phyloP scores from a whole-genome alignment of 1,140 invertebrate genomes.

The Hesperophylax magnus region DNA sequence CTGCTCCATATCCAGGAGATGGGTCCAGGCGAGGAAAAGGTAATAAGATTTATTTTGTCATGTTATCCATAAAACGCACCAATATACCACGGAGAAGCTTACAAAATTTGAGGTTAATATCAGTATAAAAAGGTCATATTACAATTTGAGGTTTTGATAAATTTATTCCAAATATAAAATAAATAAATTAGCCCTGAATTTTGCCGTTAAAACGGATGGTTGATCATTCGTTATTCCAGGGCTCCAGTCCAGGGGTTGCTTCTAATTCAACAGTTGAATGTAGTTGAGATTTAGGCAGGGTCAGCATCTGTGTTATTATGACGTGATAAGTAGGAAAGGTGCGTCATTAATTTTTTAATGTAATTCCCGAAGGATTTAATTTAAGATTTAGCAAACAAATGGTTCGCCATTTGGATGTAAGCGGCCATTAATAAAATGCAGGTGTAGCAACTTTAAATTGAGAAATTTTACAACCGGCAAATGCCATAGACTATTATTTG shows the following conservation, averaged over 20 bases:
- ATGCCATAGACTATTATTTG: conserved; percentile 6
- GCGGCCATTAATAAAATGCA: conserved; percentile 27
- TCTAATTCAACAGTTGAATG: background rate
- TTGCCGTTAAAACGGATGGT: no score
- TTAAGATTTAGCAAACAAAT: background rate
- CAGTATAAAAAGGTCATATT: no score
- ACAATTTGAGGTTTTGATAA: no score
- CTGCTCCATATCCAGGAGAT: conserved; percentile 45
- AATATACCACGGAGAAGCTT: no score
- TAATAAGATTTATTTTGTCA: no score
- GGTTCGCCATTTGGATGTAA: background rate
- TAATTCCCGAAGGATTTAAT: background rate
- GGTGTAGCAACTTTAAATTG: conserved; percentile 38
- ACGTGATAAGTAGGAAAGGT: background rate
- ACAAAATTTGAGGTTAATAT: no score
- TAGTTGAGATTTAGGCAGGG: background rate
- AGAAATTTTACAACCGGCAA: conserved; percentile 13
- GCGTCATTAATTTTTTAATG: background rate
- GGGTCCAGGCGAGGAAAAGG: conserved; percentile 40
- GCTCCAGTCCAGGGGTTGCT: background rate
- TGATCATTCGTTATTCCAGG: no score
- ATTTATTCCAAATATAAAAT: no score
- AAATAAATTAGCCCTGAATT: no score
- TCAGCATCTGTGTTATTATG: background rate
- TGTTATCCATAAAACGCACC: no score